A percentile compares a stretch with the other conserved stretches of the same genome.
phyloP scores from a whole-genome alignment of 2,888 invertebrate species.

The Hypomecis atomaria region DNA sequence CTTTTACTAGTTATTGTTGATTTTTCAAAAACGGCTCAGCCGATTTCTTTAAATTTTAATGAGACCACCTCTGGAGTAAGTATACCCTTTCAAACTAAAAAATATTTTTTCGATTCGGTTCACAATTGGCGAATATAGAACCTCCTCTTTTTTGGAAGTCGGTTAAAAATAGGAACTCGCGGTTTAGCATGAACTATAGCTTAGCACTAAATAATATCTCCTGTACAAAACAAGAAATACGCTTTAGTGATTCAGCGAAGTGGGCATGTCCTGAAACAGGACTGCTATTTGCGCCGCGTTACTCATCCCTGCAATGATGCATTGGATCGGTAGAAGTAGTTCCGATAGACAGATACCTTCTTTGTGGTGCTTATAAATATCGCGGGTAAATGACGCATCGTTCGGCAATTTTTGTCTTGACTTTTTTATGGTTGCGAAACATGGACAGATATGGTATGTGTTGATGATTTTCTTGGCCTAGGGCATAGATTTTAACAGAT shows the following conservation, averaged over 20 bases:
- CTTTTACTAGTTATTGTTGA: no score
- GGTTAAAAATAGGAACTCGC: neutral
- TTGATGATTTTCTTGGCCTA: no score
- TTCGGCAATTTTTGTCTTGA: neutral
- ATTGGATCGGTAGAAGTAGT: constrained; percentile 51
- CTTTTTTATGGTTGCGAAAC: no score
- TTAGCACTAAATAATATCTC: neutral
- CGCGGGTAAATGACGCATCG: neutral
- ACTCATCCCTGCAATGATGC: constrained; percentile 68
- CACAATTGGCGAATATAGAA: no score
- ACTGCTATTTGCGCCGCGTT: constrained; percentile 64
- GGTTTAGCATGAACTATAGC: neutral
- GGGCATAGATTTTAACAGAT: no score
- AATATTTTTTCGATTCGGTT: no score
- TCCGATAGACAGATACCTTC: constrained; percentile 14
- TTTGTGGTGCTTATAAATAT: neutral
- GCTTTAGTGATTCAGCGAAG: constrained; percentile 42
- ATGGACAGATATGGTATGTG: no score
- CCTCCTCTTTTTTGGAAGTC: no score
- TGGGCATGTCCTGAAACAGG: constrained; percentile 60
- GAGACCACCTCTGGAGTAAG: no score
- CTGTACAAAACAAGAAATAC: constrained; percentile 11
- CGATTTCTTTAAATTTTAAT: no score
- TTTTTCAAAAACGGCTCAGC: no score
- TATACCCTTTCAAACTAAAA: no score